phyloP scores from a whole-genome alignment of 2,888 invertebrate species.

The Orthosia gracilis region DNA sequence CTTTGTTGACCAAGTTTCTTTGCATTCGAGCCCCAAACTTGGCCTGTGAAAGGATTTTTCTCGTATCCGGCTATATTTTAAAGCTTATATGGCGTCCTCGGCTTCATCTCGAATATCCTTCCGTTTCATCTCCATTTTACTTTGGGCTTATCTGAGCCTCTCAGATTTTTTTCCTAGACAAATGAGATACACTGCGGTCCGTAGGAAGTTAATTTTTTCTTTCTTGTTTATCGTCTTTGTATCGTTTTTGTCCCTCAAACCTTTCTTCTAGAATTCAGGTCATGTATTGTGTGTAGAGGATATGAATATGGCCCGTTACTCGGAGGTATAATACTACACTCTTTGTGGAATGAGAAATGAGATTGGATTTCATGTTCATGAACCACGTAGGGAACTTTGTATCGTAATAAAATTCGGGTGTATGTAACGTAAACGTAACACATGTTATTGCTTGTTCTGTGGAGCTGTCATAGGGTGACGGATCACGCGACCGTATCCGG shows the following conservation, averaged over 20 bases:
- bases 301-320: constrained; percentile 59
- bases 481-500: constrained; percentile 70
- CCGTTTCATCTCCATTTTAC: constrained; percentile 86
- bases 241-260: constrained; percentile 61
- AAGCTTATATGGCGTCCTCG: constrained; percentile 77
- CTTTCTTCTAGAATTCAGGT: constrained; percentile 62
- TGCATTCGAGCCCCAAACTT: constrained; percentile 64
- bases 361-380: constrained; percentile 74
- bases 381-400: constrained; percentile 69
- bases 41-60: constrained; percentile 70
- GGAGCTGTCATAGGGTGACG: constrained; percentile 75
- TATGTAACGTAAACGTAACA: constrained; percentile 69
- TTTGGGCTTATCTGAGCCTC: constrained; percentile 81
- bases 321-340: constrained; percentile 52
- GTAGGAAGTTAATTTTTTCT: constrained; percentile 72
- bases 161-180: constrained; percentile 80
- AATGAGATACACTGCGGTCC: constrained; percentile 76
- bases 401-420: constrained; percentile 77
- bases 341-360: constrained; percentile 62
- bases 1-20: constrained; percentile 70
- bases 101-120: constrained; percentile 82
- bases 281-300: constrained; percentile 55
- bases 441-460: constrained; percentile 77
- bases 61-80: constrained; percentile 81
- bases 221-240: constrained; percentile 69